These are phyloP conservation scores for Aphelenchoides fujianensis DNA, from an alignment of 1,140 invertebrate species.

Conservation along the genomic window DNA sequence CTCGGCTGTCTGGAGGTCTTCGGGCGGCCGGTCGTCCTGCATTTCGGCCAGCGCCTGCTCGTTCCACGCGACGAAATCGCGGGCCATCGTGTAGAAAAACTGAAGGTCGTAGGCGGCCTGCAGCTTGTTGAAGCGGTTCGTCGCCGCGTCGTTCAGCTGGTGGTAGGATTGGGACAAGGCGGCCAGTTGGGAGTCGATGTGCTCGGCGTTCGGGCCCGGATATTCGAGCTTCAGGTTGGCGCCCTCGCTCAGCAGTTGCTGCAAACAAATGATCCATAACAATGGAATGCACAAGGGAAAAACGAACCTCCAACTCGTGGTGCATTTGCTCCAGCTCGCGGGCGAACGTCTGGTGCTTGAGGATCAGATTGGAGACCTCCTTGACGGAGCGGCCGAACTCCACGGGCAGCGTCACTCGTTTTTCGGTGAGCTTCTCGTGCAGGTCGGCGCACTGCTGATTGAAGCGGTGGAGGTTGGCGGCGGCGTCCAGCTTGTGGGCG, in stretches of 20 bases:
- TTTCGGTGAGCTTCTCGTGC: slow-evolving; percentile 81
- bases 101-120: slow-evolving; percentile 84
- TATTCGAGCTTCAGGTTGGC: slow-evolving; percentile 79
- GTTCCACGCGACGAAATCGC: slow-evolving; percentile 35
- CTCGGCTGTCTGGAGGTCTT: slow-evolving; percentile 81
- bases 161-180: slow-evolving; percentile 83
- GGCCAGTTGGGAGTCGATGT: slow-evolving; percentile 78
- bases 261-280: slow-evolving; percentile 4
- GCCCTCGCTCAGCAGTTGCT: slow-evolving; percentile 84
- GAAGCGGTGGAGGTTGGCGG: slow-evolving; percentile 91
- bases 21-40: slow-evolving; percentile 77
- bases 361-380: slow-evolving; percentile 76
- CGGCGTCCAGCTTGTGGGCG: slow-evolving; percentile 80
- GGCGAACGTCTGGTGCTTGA: slow-evolving; percentile 88
- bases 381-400: slow-evolving; percentile 83
- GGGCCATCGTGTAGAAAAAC: slow-evolving; percentile 68
- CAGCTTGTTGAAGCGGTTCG: slow-evolving; percentile 75
- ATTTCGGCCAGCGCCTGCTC: slow-evolving; percentile 60
- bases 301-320: slow-evolving; percentile 74
- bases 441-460: slow-evolving; percentile 92
- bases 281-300: background rate
- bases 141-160: slow-evolving; percentile 76
- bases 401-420: slow-evolving; percentile 76
- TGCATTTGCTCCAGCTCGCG: slow-evolving; percentile 89
- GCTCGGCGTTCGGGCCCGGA: slow-evolving; percentile 83